Evolutionary conservation across 2,113 vertebrate species (phyloP).

Genomic region (Alligator mississippiensis): DNA sequence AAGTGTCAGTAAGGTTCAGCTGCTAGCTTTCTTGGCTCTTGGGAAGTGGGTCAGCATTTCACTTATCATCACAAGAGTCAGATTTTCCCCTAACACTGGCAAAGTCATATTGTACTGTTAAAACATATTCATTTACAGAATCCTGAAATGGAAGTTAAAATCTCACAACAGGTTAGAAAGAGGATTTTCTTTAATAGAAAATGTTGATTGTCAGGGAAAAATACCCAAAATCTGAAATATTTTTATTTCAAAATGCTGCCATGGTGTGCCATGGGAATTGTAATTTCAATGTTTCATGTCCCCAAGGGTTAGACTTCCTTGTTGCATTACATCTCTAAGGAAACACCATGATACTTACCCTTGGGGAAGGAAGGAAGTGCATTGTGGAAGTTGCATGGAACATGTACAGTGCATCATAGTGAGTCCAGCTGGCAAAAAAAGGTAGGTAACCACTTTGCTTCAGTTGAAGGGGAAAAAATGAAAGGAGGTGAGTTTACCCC

Average conservation of each 20-base stretch:
- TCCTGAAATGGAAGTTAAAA: neutral
- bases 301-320: neutral
- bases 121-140: neutral
- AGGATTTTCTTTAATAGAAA: neutral
- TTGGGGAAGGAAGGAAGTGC: neutral
- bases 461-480: too few relatives aligned
- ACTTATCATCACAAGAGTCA: neutral
- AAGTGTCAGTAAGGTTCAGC: neutral
- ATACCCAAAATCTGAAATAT: neutral
- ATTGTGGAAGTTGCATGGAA: neutral
- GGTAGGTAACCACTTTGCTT: too few relatives aligned
- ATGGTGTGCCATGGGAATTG: neutral
- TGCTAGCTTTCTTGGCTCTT: neutral
- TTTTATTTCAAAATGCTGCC: neutral
- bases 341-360: too few relatives aligned
- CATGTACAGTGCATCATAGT: neutral
- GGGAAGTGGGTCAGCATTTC: neutral
- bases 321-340: neutral
- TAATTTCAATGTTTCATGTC: neutral
- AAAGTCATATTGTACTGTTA: constrained; percentile 4
- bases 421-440: too few relatives aligned
- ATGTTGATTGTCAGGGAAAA: neutral
- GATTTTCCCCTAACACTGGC: neutral
- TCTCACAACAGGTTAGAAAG: neutral
- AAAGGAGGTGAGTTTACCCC: too few relatives aligned